Evolutionary conservation across 2,113 vertebrate genomes (phyloP), one percentile per base, ranked within the genome.

Genomic region (Takifugu flavidus): DNA sequence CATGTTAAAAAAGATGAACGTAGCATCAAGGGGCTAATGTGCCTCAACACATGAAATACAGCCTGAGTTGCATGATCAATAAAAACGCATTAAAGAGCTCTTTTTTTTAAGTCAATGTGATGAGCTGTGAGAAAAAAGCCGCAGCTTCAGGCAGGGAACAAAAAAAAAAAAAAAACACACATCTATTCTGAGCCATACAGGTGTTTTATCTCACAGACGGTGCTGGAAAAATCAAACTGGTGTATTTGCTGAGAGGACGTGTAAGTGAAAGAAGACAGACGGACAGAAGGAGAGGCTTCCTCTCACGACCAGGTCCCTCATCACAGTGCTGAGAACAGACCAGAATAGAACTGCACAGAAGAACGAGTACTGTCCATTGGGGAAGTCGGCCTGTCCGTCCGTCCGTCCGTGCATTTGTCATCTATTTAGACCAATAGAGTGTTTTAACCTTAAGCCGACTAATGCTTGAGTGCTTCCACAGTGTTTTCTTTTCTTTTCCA

Each of bases 141-240:
- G 42, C 42, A 55, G 45, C 57, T 65, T 63, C 62, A 59, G 20
- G 66, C 56, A 51, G 39, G 42, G 71, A 67, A 49, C 25, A 13
- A 49, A 7, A 4, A 50, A 25, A 11, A 47, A 49, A n/a, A 50
- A 25, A 11, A 20, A 47, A 49, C 15, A 29, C 12, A 12, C 28
- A 46, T 77, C 53, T 55, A 15, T 42, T 59, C 25, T 25, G 53
- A 53, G 53, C 56, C 44, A 44, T 26, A 53, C 60, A 53, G 25
- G 50, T 15, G 25, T 65, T 57, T 44, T 49, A 53, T 56, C 29
- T 6, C 49, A 57, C 49, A 6, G 28, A 25, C 27, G 28, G 26
- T 39, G 57, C 45, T 63, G 52, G 15, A 67, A 64, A 76, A 81
- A 74, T 70, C 63, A 67, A 28, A 2, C 28, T 10, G 57, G 62